Percentiles rank a stretch among this genome's conserved stretches.
These are phyloP conservation scores for Camelus dromedarius DNA, from an alignment of 2,113 vertebrate species.

Conservation along the genomic window DNA sequence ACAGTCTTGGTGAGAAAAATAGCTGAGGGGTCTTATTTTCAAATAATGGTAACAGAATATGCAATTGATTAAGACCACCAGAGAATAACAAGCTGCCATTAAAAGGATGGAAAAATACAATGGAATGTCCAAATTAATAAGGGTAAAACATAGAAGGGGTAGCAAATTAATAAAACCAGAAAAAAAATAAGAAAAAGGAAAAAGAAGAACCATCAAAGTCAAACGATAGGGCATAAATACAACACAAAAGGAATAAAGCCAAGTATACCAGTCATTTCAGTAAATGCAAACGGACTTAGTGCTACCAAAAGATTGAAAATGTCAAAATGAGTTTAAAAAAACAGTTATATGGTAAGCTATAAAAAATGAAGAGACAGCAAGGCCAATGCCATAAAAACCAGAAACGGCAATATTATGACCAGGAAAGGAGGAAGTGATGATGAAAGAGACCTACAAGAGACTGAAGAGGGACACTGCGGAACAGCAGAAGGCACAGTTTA, in stretches of 20 bases:
- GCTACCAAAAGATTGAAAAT: not conserved
- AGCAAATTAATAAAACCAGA: not conserved
- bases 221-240: not conserved
- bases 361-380: not conserved
- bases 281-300: not conserved
- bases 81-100: not conserved
- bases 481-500: not conserved
- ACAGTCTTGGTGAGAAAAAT: constrained; percentile 35
- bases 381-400: not conserved
- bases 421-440: not conserved
- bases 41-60: constrained; percentile 1
- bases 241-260: constrained; percentile 2
- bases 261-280: not conserved
- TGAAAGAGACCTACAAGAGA: not conserved
- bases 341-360: not conserved
- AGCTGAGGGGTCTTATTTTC: not conserved
- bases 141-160: not conserved
- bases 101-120: constrained; percentile 3
- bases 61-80: not conserved
- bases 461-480: not conserved
- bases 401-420: not conserved
- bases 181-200: not conserved
- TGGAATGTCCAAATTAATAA: not conserved
- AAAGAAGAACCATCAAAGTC: not conserved
- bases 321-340: constrained; percentile 14